A percentile compares a stretch with the other conserved stretches of the same genome.
phyloP scores from a whole-genome alignment of 2,888 invertebrate genomes.

The Andrena haemorrhoa region DNA sequence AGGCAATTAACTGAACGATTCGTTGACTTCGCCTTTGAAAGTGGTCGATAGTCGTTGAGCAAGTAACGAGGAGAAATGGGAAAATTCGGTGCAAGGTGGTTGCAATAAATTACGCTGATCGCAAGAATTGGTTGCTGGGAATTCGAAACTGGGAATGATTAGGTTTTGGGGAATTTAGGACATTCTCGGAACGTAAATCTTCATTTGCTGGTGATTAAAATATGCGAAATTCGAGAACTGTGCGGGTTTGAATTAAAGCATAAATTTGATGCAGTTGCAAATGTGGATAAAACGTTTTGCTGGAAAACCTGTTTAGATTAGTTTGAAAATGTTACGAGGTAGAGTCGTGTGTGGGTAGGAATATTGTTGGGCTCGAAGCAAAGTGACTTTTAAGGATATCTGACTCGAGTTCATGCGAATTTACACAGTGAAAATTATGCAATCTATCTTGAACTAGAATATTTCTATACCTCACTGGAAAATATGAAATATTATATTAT shows the following conservation, averaged over 20 bases:
- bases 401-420: background rate
- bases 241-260: constrained; percentile 1
- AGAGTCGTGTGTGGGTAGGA: background rate
- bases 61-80: constrained; percentile 5
- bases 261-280: background rate
- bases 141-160: background rate
- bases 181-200: background rate
- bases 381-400: constrained; percentile 11
- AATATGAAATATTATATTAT: too few species aligned
- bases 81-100: constrained; percentile 1
- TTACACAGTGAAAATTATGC: background rate
- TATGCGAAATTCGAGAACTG: background rate
- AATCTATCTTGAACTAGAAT: too few species aligned
- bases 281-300: background rate
- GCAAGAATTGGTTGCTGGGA: background rate
- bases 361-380: background rate
- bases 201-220: constrained; percentile 7
- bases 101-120: constrained; percentile 2
- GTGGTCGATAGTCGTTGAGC: background rate
- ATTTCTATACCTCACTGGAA: too few species aligned
- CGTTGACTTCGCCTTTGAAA: background rate
- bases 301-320: background rate
- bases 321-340: background rate
- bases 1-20: constrained; percentile 17
- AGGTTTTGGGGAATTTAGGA: background rate